Evolutionary conservation across 2,888 invertebrate genomes (phyloP).

Genomic region (Phyllotreta cruciferae): DNA sequence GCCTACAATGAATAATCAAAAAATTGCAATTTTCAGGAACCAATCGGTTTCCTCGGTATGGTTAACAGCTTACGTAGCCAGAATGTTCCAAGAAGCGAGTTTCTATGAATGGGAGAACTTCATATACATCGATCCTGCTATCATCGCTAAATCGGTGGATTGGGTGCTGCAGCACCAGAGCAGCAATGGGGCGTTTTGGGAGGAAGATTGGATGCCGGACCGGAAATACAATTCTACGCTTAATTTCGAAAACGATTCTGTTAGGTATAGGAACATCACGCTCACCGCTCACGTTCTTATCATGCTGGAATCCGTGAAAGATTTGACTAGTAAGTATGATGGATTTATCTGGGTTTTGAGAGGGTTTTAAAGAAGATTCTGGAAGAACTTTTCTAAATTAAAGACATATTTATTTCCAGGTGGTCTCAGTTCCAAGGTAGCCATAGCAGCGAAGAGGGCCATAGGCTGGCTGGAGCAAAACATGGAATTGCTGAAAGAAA

Average conservation of each 20-base stretch:
- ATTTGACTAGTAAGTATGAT: conserved; percentile 64
- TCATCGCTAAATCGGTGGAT: conserved; percentile 82
- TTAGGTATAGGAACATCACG: conserved; percentile 80
- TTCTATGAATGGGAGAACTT: conserved; percentile 98
- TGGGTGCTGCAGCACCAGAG: conserved; percentile 90
- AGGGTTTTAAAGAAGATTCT: neutral
- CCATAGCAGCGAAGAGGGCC: conserved; percentile 77
- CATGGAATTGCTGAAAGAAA: conserved; percentile 74
- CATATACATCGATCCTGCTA: conserved; percentile 89
- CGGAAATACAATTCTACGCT: conserved; percentile 83
- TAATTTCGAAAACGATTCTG: conserved; percentile 62
- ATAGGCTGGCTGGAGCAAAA: conserved; percentile 83
- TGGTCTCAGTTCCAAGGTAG: conserved; percentile 78
- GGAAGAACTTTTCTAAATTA: neutral
- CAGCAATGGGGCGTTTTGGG: conserved; percentile 87
- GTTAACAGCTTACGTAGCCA: conserved; percentile 90
- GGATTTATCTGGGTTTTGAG: too few species aligned
- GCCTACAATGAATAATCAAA: neutral
- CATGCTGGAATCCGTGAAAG: conserved; percentile 83
- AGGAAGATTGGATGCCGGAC: conserved; percentile 86
- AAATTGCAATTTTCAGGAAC: conserved; percentile 65
- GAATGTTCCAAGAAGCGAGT: conserved; percentile 88
- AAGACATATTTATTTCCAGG: conserved; percentile 42
- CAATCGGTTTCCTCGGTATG: conserved; percentile 88
- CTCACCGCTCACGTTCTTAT: conserved; percentile 94